Evolutionary conservation across 1,140 invertebrate species (phyloP).

Genomic region (Eufriesea mexicana): DNA sequence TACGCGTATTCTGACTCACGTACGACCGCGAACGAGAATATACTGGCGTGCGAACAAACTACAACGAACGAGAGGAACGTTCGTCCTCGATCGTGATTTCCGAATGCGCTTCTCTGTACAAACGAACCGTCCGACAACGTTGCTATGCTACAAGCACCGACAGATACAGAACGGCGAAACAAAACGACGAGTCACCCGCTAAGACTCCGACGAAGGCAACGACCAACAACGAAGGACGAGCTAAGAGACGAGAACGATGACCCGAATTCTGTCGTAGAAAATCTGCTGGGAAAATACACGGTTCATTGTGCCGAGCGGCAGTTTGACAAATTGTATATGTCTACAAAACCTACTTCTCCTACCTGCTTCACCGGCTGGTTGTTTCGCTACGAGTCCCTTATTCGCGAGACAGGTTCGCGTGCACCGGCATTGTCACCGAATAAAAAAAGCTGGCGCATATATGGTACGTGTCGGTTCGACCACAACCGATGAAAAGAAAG

Average conservation of each 20-base stretch:
- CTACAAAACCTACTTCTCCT: constrained; percentile 56
- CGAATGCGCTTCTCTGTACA: constrained; percentile 55
- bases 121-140: constrained; percentile 57
- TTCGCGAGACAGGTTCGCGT: constrained; percentile 29
- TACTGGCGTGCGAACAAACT: constrained; percentile 29
- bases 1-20: constrained; percentile 47
- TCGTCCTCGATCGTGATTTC: constrained; percentile 63
- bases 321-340: constrained; percentile 70
- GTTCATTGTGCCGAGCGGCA: constrained; percentile 64
- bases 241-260: constrained; percentile 45
- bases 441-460: constrained; percentile 8
- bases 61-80: constrained; percentile 38
- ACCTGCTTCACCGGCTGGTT: constrained; percentile 4
- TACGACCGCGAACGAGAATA: constrained; percentile 28
- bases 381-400: constrained; percentile 32
- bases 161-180: constrained; percentile 23
- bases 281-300: constrained; percentile 72
- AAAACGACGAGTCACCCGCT: constrained; percentile 15
- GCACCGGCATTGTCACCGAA: constrained; percentile 36
- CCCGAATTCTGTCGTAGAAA: constrained; percentile 66
- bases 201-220: constrained; percentile 10
- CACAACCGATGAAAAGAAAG: constrained; percentile 33
- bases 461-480: not conserved
- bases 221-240: not conserved
- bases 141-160: not conserved